These are phyloP conservation scores for Tragelaphus scriptus DNA, from an alignment of 2,113 vertebrate genomes.

Conservation along the genomic window DNA sequence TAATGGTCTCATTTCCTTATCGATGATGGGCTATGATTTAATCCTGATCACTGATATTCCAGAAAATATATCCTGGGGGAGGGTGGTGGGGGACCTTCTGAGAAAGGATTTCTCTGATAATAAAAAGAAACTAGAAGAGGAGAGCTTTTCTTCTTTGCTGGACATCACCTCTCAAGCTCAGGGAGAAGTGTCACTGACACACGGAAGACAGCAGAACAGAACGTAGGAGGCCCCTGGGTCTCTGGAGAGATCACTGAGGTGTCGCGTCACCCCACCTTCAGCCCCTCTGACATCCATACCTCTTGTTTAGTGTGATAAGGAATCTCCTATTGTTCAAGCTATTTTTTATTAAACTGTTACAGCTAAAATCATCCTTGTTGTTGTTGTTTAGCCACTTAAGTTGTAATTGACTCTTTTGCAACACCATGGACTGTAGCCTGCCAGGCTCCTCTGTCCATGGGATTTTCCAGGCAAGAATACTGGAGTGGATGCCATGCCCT, in stretches of 20 bases:
- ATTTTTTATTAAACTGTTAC: background rate
- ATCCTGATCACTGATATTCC: background rate
- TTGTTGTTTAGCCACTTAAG: background rate
- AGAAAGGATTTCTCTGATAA: background rate
- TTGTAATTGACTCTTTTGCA: background rate
- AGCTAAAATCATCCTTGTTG: background rate
- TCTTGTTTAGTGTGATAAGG: background rate
- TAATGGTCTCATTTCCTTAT: background rate
- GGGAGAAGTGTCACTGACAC: background rate
- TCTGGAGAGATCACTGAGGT: background rate
- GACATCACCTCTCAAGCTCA: background rate
- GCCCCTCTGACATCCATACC: background rate
- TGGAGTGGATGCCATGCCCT: background rate
- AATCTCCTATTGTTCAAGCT: background rate
- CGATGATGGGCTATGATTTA: background rate
- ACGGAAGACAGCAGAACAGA: background rate
- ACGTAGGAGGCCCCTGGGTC: background rate
- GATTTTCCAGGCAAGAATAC: background rate
- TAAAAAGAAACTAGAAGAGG: background rate
- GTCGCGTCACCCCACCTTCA: background rate
- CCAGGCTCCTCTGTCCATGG: background rate
- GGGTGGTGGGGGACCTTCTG: background rate
- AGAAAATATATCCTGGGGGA: background rate
- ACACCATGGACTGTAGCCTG: background rate
- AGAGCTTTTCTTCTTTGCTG: background rate